phyloP scores from a whole-genome alignment of 2,113 vertebrate species.

The Grantiella picta region DNA sequence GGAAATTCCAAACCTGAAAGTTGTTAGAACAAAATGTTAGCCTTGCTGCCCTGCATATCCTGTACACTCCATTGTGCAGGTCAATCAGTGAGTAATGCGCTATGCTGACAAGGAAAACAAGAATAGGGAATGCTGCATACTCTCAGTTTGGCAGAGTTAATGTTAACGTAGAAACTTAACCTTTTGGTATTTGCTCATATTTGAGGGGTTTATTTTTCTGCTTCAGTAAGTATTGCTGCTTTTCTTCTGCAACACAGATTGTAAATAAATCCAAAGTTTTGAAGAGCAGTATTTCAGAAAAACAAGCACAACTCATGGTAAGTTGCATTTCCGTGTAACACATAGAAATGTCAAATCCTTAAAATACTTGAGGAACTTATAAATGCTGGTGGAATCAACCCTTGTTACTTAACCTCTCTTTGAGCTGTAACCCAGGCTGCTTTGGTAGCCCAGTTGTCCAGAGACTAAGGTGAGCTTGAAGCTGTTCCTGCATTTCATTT shows the following conservation, averaged over 20 bases:
- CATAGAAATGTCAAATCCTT: background rate
- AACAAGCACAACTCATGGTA: background rate
- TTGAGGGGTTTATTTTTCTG: background rate
- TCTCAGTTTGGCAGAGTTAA: background rate
- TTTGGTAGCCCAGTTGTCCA: background rate
- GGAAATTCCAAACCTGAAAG: background rate
- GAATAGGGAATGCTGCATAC: background rate
- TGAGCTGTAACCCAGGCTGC: background rate
- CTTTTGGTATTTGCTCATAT: background rate
- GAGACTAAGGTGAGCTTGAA: background rate
- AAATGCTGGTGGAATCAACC: background rate
- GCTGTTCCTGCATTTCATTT: background rate
- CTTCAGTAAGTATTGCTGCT: background rate
- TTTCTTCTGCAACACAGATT: background rate
- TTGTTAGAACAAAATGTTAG: background rate
- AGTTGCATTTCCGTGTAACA: background rate
- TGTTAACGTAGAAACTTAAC: background rate
- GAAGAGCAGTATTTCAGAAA: background rate
- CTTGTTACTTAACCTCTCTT: background rate
- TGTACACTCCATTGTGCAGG: background rate
- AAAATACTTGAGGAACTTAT: background rate
- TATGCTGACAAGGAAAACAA: background rate
- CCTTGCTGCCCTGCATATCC: background rate
- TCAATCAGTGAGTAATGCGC: background rate
- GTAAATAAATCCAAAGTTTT: background rate